phyloP scores from a whole-genome alignment of 2,113 vertebrate genomes.

The Ahaetulla prasina region DNA sequence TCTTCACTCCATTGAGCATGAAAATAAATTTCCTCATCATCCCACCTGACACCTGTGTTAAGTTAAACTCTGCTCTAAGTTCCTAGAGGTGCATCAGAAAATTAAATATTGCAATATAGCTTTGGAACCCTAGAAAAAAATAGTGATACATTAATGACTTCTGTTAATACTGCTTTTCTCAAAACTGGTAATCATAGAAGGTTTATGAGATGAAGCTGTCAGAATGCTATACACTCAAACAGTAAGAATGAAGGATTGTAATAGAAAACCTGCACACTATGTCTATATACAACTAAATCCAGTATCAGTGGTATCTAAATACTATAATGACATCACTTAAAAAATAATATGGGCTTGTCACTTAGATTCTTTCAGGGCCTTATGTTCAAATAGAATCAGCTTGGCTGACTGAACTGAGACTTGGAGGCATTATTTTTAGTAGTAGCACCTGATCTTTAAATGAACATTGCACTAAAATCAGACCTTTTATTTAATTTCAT shows the following conservation, averaged over 20 bases:
- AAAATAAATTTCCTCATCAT: constrained; percentile 34
- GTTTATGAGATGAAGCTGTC: neutral
- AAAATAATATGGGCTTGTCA: neutral
- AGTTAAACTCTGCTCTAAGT: neutral
- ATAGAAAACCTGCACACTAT: neutral
- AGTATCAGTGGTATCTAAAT: neutral
- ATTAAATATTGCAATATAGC: neutral
- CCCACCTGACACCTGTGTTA: neutral
- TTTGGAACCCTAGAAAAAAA: neutral
- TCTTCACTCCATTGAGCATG: constrained; percentile 16
- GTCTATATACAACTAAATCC: neutral
- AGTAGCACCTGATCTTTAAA: neutral
- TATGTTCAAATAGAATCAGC: neutral
- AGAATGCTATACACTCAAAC: neutral
- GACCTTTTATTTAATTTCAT: neutral
- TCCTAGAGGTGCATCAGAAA: neutral
- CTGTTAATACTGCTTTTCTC: neutral
- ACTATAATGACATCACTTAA: neutral
- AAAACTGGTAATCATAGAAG: neutral
- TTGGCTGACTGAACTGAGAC: neutral
- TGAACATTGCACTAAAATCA: neutral
- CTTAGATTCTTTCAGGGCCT: neutral
- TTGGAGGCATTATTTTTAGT: neutral
- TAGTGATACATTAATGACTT: neutral
- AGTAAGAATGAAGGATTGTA: neutral